A percentile compares a stretch with the other conserved stretches of the same genome.
Evolutionary conservation across 2,797 vertebrate species (phyloP).

Genomic region (Taeniopygia guttata): DNA sequence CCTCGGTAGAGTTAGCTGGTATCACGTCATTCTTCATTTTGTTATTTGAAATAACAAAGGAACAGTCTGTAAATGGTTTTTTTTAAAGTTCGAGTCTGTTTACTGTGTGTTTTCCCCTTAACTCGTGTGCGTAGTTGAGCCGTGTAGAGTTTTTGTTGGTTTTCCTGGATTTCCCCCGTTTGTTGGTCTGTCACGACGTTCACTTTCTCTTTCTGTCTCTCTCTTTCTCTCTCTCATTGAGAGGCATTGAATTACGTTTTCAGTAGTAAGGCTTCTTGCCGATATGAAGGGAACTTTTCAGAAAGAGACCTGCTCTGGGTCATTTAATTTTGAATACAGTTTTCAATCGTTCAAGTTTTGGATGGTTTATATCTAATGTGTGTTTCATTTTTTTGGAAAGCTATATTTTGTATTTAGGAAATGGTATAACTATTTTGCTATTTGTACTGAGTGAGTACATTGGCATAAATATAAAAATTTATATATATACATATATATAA

Average conservation of each 20-base stretch:
- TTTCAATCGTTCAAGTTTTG: conserved; percentile 85
- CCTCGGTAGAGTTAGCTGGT: conserved; percentile 36
- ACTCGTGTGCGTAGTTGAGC: conserved; percentile 49
- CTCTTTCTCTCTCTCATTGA: conserved; percentile 77
- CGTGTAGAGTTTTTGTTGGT: conserved; percentile 62
- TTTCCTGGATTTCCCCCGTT: conserved; percentile 37
- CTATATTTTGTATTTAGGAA: conserved; percentile 87
- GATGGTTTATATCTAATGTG: conserved; percentile 86
- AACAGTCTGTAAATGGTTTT: conserved; percentile 61
- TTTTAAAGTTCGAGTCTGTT: conserved; percentile 58
- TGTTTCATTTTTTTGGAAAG: conserved; percentile 87
- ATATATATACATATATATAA: conserved; percentile 81
- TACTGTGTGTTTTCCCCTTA: conserved; percentile 37
- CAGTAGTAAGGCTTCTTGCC: conserved; percentile 83
- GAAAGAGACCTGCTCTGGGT: conserved; percentile 83
- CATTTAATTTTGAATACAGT: conserved; percentile 85
- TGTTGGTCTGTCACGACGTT: conserved; percentile 30
- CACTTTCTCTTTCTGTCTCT: conserved; percentile 58
- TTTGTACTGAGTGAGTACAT: conserved; percentile 85
- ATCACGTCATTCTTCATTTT: conserved; percentile 46
- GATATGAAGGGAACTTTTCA: conserved; percentile 87
- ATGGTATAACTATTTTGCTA: conserved; percentile 84
- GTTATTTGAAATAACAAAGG: conserved; percentile 65
- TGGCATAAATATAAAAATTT: conserved; percentile 82
- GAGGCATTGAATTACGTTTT: conserved; percentile 81